A percentile compares a stretch with the other conserved stretches of the same genome.
These are phyloP conservation scores for Heteronetta atricapilla DNA, from an alignment of 2,113 vertebrate genomes.

Conservation along the genomic window DNA sequence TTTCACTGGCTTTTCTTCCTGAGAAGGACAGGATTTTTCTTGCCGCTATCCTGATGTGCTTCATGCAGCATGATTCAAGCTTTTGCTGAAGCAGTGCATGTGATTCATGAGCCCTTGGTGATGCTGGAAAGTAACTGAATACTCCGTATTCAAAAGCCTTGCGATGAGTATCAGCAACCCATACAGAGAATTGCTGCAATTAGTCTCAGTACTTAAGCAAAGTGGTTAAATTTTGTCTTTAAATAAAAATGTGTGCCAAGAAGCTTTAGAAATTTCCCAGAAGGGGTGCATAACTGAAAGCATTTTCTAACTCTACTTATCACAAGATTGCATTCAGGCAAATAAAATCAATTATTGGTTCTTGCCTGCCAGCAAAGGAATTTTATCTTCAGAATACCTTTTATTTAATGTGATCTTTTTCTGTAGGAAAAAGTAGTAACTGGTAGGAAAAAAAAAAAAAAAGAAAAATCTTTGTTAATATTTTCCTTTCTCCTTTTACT, in stretches of 20 bases:
- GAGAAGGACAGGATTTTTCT: background rate
- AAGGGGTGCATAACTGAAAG: background rate
- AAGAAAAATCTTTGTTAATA: background rate
- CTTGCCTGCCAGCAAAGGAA: background rate
- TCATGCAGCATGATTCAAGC: background rate
- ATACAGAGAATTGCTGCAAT: background rate
- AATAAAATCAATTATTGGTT: background rate
- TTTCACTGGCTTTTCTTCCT: background rate
- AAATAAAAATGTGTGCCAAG: background rate
- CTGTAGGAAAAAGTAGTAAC: background rate
- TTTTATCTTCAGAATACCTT: background rate
- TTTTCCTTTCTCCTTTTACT: background rate
- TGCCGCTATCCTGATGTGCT: background rate
- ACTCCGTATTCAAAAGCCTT: background rate
- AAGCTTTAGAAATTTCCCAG: background rate
- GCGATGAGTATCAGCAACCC: background rate
- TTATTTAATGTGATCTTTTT: background rate
- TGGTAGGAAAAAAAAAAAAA: background rate
- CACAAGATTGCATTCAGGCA: background rate
- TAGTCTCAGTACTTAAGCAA: background rate
- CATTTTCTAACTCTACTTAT: background rate
- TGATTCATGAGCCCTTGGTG: background rate
- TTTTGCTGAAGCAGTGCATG: background rate
- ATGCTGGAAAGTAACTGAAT: background rate
- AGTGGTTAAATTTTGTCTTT: background rate